Evolutionary conservation across 2,888 invertebrate species (phyloP).

Genomic region (Thalpophila matura): DNA sequence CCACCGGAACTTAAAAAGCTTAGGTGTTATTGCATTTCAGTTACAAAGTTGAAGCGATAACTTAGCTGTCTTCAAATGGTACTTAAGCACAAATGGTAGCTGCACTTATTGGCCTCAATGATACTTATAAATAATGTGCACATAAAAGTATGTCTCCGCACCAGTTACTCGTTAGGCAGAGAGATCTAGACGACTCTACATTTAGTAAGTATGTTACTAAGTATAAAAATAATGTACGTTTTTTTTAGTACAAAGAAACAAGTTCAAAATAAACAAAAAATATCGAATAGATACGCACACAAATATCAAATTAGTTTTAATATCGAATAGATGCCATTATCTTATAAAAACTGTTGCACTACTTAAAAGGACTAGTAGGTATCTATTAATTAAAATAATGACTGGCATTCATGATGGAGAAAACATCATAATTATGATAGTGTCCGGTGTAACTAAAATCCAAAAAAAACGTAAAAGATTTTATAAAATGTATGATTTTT

Average conservation of each 20-base stretch:
- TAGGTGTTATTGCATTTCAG: neutral
- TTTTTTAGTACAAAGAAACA: neutral
- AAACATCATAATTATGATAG: too few species aligned
- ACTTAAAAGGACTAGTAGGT: neutral
- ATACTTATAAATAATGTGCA: constrained; percentile 23
- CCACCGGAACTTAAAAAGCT: too few species aligned
- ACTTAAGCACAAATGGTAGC: constrained; percentile 1
- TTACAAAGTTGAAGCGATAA: neutral
- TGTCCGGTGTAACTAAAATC: too few species aligned
- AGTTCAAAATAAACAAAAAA: neutral
- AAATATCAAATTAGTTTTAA: neutral
- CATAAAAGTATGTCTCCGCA: constrained; percentile 8
- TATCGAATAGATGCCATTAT: neutral
- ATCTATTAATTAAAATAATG: too few species aligned
- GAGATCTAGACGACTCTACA: constrained; percentile 6
- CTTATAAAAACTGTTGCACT: neutral
- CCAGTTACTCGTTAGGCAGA: constrained; percentile 31
- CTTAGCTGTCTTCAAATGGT: neutral
- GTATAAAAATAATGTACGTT: constrained; percentile 1
- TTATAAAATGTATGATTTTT: too few species aligned
- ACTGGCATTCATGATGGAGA: too few species aligned
- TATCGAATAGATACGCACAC: neutral
- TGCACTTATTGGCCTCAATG: constrained; percentile 18
- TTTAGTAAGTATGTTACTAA: neutral
- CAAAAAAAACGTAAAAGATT: too few species aligned